Conservation (phyloP, 2,797 vertebrate genomes). For the Coregonus ussuriensis region DNA sequence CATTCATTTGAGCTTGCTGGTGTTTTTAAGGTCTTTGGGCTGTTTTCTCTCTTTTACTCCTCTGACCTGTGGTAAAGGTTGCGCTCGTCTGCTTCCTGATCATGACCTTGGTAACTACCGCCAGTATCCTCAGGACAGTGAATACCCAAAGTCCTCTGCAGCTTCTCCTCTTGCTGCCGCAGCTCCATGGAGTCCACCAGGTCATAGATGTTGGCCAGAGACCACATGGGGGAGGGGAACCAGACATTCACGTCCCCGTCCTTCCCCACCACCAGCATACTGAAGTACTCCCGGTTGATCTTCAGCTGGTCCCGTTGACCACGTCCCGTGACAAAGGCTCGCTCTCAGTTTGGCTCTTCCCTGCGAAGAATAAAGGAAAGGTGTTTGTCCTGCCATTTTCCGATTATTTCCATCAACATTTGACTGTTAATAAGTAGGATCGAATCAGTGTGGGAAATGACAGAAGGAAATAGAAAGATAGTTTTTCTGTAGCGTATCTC, state of each 20-base stretch:
- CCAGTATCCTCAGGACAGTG: slow-evolving; percentile 67
- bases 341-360: slow-evolving; percentile 73
- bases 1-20: neutral
- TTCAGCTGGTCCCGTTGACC: slow-evolving; percentile 77
- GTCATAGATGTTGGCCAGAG: slow-evolving; percentile 77
- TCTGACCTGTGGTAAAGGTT: slow-evolving; percentile 61
- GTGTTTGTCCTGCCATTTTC: neutral
- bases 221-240: slow-evolving; percentile 80
- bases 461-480: neutral
- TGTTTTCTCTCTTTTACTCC: slow-evolving; percentile 39
- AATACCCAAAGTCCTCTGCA: slow-evolving; percentile 77
- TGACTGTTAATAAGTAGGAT: neutral
- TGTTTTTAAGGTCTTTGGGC: neutral
- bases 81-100: slow-evolving; percentile 45
- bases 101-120: slow-evolving; percentile 55
- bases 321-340: slow-evolving; percentile 63
- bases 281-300: slow-evolving; percentile 79
- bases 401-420: neutral
- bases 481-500: neutral
- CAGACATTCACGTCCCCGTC: slow-evolving; percentile 77
- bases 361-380: slow-evolving; percentile 46
- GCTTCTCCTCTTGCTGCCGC: slow-evolving; percentile 73
- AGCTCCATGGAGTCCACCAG: slow-evolving; percentile 80
- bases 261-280: slow-evolving; percentile 80
- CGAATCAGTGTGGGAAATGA: neutral